Base-by-base conservation (phyloP, 2,113 vertebrate genomes). In the Melozone crissalis region DNA sequence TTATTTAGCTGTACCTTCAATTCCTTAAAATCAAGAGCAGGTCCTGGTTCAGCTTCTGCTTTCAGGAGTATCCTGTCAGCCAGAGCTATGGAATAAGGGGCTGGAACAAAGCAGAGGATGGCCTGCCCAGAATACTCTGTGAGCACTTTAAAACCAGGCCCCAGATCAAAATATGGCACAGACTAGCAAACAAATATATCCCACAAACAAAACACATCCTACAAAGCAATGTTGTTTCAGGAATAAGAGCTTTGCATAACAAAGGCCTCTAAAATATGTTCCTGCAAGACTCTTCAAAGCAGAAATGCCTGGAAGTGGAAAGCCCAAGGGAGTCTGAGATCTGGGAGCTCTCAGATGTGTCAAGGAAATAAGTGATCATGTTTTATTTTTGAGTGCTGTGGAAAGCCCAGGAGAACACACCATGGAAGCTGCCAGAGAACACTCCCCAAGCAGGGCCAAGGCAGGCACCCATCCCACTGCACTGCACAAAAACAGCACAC, bases 351-450 rank as follows among this genome's bases (percentile, higher is more conserved):
- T 91, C 84, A 73, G 87, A 93, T 35, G 59, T 5, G 10, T 85
- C 81, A 67, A 74, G 87, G 89, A 94, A 95, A 5, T 72, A 65
- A 90, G 82, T 79, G 51, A 78, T 20, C 16, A 3, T 30, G 27
- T 66, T 95, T 96, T 85, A 93, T 89, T 87, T 91, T 66, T 54
- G 88, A 87, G 71, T 58, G n/a, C 62, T 93, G 89, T 94, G 84
- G 57, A 93, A 94, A 79, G 43, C 91, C 74, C 87, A 87, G 62
- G 77, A 72, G 93, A 91, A 61, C 28, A 65, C 46, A 67, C 15
- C 62, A 22, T 30, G 49, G 69, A 44, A 58, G 87, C 77, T 37
- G n/a, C 35, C 23, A 79, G 73, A 84, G 52, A 63, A 61, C 84
- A 54, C 43, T 2, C 37, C n/a, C 62, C 54, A 68, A 3, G 19